Evolutionary conservation across 2,888 invertebrate genomes (phyloP).

Genomic region (Hipparchia sbordonii): DNA sequence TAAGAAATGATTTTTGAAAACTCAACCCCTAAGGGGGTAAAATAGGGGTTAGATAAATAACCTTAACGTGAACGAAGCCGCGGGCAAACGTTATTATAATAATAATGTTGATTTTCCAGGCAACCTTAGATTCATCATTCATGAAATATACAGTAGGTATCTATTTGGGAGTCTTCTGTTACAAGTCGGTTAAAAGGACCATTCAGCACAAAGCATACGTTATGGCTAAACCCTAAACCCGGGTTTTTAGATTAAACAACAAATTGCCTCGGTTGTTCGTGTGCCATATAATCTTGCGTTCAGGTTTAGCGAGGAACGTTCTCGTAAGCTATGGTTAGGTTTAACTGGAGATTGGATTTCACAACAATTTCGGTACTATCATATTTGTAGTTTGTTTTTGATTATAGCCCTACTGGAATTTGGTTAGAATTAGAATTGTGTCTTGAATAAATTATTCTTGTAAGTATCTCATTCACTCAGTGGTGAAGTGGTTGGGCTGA

Average conservation of each 20-base stretch:
- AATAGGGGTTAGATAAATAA: no score
- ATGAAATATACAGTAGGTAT: neutral
- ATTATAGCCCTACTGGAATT: slow-evolving; percentile 2
- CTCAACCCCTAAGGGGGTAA: no score
- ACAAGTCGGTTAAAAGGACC: slow-evolving; percentile 13
- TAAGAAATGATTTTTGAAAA: no score
- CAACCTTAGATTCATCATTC: neutral
- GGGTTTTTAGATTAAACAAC: slow-evolving; percentile 42
- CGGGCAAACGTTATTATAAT: no score
- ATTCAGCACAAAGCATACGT: slow-evolving; percentile 33
- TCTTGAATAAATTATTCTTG: neutral
- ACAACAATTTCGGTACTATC: slow-evolving; percentile 9
- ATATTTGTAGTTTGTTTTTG: slow-evolving; percentile 18
- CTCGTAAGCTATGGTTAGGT: slow-evolving; percentile 35
- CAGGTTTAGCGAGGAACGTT: slow-evolving; percentile 30
- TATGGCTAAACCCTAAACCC: slow-evolving; percentile 32
- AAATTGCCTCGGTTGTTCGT: slow-evolving; percentile 38
- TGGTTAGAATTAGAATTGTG: neutral
- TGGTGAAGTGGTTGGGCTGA: no score
- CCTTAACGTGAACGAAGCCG: no score
- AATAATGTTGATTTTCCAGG: no score
- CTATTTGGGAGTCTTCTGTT: neutral
- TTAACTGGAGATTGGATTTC: slow-evolving; percentile 32
- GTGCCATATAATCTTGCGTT: slow-evolving; percentile 34
- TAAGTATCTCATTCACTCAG: no score